Percentiles rank a stretch among this genome's conserved stretches.
These are phyloP conservation scores for Neodiprion pinetum DNA, from an alignment of 1,140 invertebrate species.

Conservation along the genomic window DNA sequence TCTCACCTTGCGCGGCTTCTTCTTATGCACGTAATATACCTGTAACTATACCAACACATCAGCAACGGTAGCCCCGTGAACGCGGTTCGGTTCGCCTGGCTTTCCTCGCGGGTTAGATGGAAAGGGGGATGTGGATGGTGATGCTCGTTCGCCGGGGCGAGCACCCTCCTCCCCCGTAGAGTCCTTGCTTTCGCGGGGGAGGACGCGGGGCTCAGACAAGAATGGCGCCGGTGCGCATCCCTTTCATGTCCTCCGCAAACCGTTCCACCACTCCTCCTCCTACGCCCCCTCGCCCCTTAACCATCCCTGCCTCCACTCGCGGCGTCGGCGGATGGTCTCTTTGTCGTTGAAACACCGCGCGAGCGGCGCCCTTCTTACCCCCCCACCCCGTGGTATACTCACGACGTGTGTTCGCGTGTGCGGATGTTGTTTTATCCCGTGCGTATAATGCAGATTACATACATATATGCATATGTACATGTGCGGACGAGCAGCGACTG, in stretches of 20 bases:
- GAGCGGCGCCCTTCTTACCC: neutral
- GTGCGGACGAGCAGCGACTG: too few species aligned
- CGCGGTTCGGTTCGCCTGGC: neutral
- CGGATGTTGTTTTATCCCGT: too few species aligned
- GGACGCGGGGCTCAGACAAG: slow-evolving; percentile 38
- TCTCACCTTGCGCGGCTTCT: too few species aligned
- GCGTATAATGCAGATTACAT: too few species aligned
- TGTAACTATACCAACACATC: slow-evolving; percentile 12
- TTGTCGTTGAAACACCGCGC: slow-evolving; percentile 1
- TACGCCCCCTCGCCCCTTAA: neutral
- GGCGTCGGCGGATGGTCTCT: slow-evolving; percentile 4
- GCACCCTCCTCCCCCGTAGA: slow-evolving; percentile 29
- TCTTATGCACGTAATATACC: neutral
- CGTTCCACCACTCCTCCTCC: slow-evolving; percentile 25
- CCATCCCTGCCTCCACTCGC: neutral
- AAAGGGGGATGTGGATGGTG: too few species aligned
- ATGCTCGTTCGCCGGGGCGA: slow-evolving; percentile 12
- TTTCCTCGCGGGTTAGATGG: neutral
- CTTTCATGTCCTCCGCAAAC: slow-evolving; percentile 48
- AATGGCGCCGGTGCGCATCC: slow-evolving; percentile 47
- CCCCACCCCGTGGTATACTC: too few species aligned
- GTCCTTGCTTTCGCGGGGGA: neutral
- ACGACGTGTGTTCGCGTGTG: too few species aligned
- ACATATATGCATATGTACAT: too few species aligned
- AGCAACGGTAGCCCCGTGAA: neutral